Evolutionary conservation across 2,888 invertebrate genomes (phyloP), one percentile per base, ranked within the genome.

Genomic region (Tribolium freemani): DNA sequence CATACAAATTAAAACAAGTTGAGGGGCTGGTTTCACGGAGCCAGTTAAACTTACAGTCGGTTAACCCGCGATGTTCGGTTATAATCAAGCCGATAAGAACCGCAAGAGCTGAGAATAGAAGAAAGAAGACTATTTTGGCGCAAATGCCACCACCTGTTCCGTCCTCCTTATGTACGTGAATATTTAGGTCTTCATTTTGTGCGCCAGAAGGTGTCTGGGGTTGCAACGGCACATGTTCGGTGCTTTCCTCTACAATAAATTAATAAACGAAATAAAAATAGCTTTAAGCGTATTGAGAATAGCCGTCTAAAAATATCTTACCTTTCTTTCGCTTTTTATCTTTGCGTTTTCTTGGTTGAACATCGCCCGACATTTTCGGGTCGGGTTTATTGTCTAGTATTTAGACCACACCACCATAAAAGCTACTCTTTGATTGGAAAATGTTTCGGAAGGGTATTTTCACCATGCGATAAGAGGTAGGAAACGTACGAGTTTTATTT

Each of bases 261-360:
- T 63, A 56, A 21, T 5, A 70, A 8, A 11, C 68, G 72, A 51
- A 57, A 50, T 76, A 79, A 76, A 79, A 79, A 80, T 80, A 80
- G 79, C 75, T 50, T 56, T 74, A 69, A 72, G 71, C 76, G 66
- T 68, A 61, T 53, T 51, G 46, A 61, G 60, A 45, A 48, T 48
- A 56, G 69, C 31, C 57, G 45, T 70, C 79, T 78, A 82, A 80
- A 83, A 69, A 61, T 58, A 58, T 78, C 83, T 88, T 90, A 94
- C 95, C 94, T 91, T 93, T 95, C 88, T 92, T 93, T 85, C 91
- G 91, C 86, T 91, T 91, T 87, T 94, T 95, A 86, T 95, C 94
- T 88, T 93, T 94, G 81, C 95, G 92, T 88, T 94, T 95, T 84
- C 94, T 92, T 84, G 94, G 93, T 87, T 95, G 95, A 81, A 93